Conservation (phyloP, 2,113 vertebrate species). For the Cervus canadensis region DNA sequence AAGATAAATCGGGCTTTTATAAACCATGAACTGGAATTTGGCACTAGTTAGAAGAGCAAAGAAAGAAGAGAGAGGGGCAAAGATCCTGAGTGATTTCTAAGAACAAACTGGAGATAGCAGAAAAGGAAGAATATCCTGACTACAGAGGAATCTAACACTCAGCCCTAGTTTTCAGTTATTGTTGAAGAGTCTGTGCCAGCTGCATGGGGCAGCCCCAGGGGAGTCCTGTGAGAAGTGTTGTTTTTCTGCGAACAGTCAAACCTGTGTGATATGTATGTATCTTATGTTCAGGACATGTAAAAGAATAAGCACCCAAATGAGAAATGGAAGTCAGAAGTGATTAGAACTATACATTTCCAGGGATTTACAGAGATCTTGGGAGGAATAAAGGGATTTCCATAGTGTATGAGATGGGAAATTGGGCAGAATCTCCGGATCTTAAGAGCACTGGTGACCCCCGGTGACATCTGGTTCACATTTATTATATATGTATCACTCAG, state of each 20-base stretch:
- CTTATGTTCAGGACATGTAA: neutral
- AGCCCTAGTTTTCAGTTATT: neutral
- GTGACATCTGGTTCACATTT: too few species aligned
- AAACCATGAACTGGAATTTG: neutral
- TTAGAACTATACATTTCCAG: neutral
- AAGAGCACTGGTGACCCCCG: neutral
- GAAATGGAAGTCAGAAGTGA: neutral
- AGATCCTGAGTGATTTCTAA: neutral
- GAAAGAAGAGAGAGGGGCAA: neutral
- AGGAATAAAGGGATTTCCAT: neutral
- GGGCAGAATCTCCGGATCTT: neutral
- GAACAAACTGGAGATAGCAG: too few species aligned
- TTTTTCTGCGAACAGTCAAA: neutral
- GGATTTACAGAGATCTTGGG: neutral
- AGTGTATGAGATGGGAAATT: neutral
- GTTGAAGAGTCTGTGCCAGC: fast-evolving
- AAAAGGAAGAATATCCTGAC: neutral
- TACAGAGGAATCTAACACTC: neutral
- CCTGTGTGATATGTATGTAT: too few species aligned
- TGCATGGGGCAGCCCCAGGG: too few species aligned
- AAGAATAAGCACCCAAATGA: neutral
- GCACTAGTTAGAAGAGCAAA: neutral
- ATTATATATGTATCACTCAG: neutral
- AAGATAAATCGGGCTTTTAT: neutral
- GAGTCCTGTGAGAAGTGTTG: neutral